These are phyloP conservation scores for Poeciliopsis turneri DNA, from an alignment of 2,797 vertebrate genomes.

Conservation along the genomic window DNA sequence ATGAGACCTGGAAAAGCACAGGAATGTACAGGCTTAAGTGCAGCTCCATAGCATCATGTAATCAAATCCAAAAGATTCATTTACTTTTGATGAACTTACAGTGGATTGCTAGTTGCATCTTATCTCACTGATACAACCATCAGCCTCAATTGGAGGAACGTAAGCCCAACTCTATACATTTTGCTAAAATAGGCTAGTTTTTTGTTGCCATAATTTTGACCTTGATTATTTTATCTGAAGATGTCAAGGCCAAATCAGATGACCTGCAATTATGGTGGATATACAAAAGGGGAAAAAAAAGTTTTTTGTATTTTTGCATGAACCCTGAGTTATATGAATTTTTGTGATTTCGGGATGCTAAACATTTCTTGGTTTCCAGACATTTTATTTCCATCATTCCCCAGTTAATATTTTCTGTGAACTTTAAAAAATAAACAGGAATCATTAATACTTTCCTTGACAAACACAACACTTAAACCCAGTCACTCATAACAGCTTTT, in stretches of 20 bases:
- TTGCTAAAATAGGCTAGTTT: not conserved
- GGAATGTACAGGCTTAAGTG: not conserved
- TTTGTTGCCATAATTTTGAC: not conserved
- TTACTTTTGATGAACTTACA: not conserved
- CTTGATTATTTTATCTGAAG: not conserved
- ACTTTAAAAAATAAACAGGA: not conserved
- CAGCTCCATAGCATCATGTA: not conserved
- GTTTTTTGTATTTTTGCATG: no score
- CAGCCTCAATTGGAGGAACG: not conserved
- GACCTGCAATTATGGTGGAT: not conserved
- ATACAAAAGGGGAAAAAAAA: not conserved
- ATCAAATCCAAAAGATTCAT: not conserved
- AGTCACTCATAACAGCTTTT: not conserved
- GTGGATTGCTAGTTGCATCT: not conserved
- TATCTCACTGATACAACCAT: not conserved
- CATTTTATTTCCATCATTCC: not conserved
- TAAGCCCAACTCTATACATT: not conserved
- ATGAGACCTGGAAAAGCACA: not conserved
- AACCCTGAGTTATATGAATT: not conserved
- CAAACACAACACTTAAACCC: not conserved
- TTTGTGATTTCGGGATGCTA: not conserved
- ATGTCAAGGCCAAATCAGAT: not conserved
- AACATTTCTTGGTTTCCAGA: not conserved
- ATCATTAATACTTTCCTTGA: not conserved
- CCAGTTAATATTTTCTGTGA: not conserved